Evolutionary conservation across 2,888 invertebrate genomes (phyloP), one percentile per base, ranked within the genome.

Genomic region (Drosophila subquinaria): DNA sequence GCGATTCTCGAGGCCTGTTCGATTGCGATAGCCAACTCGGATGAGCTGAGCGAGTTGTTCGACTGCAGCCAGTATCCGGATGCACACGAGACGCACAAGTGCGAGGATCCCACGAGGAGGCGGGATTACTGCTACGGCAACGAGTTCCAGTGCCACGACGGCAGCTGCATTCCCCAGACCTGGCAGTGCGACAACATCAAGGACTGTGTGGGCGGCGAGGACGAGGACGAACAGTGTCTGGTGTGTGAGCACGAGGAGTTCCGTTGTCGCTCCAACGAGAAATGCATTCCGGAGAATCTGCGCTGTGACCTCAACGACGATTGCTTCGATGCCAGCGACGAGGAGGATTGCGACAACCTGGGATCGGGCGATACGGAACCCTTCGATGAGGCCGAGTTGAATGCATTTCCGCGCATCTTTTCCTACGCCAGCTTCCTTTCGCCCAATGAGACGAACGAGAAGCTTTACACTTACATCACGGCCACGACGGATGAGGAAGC

Each of bases 1-100:
- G 95, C 95, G 38, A 94, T 95, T 47, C 92, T 94, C 33, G 95
- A 95, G 78, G 93, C 93, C 67, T 95, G 95, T 79, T 94, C 94
- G 4, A 94, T 94, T 17, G 92, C 94, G 56, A 94, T 95, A 52
- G 94, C 95, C 3, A 93, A 93, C 20, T 94, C 94, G 36, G 92
- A 94, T 66, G 90, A 93, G 40, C 90, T 95, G 36, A 93, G 93
- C 0, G 92, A 94, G 6, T 94, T 94, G 23, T 95, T 95, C 86
- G 93, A 94, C 79, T 96, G 95, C 90, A 93, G 94, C 56, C 93
- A 93, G 51, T 96, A 95, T 90, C 94, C 94, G 0, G 94, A 94
- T 50, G 93, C 93, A 1, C 92, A 91, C 40, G 94, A 95, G 87
- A 90, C 92, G 0, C 91, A 91, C 64, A 92, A 93, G 27, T 95